These are phyloP conservation scores for Pomatostomus ruficeps DNA, from an alignment of 2,113 vertebrate species.

Conservation along the genomic window DNA sequence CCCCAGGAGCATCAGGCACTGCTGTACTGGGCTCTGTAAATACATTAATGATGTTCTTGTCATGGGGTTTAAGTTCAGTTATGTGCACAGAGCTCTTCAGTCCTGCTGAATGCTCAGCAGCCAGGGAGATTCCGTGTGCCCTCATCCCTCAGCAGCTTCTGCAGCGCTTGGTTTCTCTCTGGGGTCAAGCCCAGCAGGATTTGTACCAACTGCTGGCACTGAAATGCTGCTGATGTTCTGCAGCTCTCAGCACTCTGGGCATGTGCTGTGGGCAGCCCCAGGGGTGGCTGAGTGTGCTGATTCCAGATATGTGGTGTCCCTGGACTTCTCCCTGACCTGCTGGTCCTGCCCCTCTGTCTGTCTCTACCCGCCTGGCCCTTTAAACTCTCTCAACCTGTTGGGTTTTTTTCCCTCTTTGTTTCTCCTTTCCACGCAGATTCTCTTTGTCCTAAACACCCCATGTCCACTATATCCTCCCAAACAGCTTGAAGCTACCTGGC, in stretches of 20 bases:
- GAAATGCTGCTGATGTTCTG: neutral
- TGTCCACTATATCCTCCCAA: neutral
- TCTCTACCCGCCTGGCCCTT: neutral
- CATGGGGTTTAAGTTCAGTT: neutral
- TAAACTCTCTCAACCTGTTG: neutral
- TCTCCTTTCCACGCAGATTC: neutral
- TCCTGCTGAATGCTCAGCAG: neutral
- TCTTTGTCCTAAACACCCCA: neutral
- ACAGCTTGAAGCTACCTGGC: neutral
- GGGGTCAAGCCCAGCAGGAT: neutral
- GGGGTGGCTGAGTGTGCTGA: neutral
- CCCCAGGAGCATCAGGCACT: neutral
- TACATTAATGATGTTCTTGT: neutral
- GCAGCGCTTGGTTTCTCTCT: too few species aligned
- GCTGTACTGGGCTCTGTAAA: neutral
- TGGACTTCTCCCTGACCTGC: neutral
- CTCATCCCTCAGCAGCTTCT: neutral
- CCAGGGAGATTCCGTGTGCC: neutral
- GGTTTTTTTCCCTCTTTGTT: neutral
- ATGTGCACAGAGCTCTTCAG: neutral
- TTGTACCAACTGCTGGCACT: neutral
- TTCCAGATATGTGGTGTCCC: neutral
- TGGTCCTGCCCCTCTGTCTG: neutral
- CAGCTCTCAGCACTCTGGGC: neutral
- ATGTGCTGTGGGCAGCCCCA: neutral